Base-by-base conservation (phyloP, 2,888 invertebrate species). In the Oxystoma pomonae region DNA sequence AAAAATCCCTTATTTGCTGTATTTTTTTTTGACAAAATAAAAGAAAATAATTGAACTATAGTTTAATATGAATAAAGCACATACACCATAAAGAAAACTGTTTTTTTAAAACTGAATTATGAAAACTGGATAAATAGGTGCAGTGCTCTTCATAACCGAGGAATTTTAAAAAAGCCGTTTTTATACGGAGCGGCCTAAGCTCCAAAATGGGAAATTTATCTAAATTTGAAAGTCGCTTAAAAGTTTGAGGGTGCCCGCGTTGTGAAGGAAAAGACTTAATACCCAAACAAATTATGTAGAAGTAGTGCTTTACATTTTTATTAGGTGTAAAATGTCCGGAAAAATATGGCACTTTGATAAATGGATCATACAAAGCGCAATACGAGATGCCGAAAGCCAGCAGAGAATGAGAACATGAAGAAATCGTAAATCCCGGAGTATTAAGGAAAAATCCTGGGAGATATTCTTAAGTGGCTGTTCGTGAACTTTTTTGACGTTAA, bases 301-400 rank as follows among this genome's bases (percentile, higher is more conserved):
- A 74, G 74, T 71, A 75, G 75, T 74, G 76, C 76, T 78, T 77
- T 78, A 77, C 77, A 78, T 77, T 77, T 78, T 77, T 77, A 78
- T 78, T 76, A 77, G 75, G 74, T 73, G 64, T 67, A 68, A 73
- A 76, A 73, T 72, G 75, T 70, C 70, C 63, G 65, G 71, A 72
- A 72, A 71, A 74, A 73, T 72, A 73, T 71, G 72, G 71, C 71
- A 68, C 12, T 35, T 35, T 35, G 3, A 35, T 12, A 35, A 35
- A 35, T 35, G 35, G 35, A 35, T 35, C 35, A 35, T 12, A 7
- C 35, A 35, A 35, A 35, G 35, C 35, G 35, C 35, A 35, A 35
- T 12, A 35, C 35, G 35, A 35, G 35, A 35, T 35, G 35, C 3
- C 35, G 12, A 7, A 35, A 35, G 35, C 35, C 35, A 35, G 12